Base-by-base conservation (phyloP, 2,888 invertebrate species). In the Pristionchus fissidentatus region DNA sequence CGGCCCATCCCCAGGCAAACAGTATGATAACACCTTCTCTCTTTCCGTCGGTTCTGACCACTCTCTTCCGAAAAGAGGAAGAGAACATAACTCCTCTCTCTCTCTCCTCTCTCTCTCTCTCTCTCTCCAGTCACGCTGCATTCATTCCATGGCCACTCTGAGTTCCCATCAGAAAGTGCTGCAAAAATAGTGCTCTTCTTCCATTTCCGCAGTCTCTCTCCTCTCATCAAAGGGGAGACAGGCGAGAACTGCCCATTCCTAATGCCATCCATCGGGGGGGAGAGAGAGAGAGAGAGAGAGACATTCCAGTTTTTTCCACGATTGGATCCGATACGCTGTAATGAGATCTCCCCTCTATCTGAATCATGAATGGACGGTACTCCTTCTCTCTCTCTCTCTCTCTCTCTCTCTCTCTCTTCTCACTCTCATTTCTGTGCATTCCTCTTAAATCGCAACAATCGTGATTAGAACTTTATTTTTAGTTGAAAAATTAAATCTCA, bases 301-400 rank as follows among this genome's bases (percentile, higher is more conserved):
- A n/a, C n/a, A 70, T 70, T 70, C 70, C 70, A 70, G 70, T 70
- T 70, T 70, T 70, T 70, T n/a, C n/a, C n/a, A n/a, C n/a, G n/a
- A n/a, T n/a, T n/a, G n/a, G n/a, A n/a, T n/a, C n/a, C 70, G 41
- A 66, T 41, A n/a, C 26, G 70, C 10, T 70, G 70, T 70, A 70
- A 70, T 70, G 70, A 70, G 70, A 70, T 70, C 70, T 43, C n/a
- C n/a, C n/a, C n/a, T n/a, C n/a, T n/a, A n/a, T n/a, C n/a, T n/a
- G n/a, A n/a, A n/a, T n/a, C n/a, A n/a, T n/a, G n/a, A n/a, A n/a
- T n/a, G n/a, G n/a, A n/a, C n/a, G n/a, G n/a, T n/a, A n/a, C n/a
- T n/a, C n/a, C n/a, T n/a, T n/a, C n/a, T n/a, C n/a, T n/a, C n/a
- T n/a, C n/a, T n/a, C n/a, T n/a, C n/a, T n/a, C n/a, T n/a, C n/a